Percentiles rank a stretch among this genome's conserved stretches.
phyloP scores from a whole-genome alignment of 2,888 invertebrate genomes.

The Drosophila robusta region DNA sequence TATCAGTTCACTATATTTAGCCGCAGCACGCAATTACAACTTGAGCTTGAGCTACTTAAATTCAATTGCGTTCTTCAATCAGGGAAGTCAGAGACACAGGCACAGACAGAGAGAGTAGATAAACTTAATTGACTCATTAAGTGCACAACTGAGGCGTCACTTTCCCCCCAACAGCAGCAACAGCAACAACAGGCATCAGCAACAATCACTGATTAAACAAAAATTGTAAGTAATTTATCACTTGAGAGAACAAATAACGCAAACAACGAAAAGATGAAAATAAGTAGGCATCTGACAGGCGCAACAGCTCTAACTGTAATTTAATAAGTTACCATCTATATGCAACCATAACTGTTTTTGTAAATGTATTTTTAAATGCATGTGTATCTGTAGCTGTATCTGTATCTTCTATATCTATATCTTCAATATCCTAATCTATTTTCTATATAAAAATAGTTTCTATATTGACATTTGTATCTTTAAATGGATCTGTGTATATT shows the following conservation, averaged over 20 bases:
- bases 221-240: slow-evolving; percentile 65
- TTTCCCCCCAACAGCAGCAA: slow-evolving; percentile 26
- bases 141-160: slow-evolving; percentile 47
- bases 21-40: slow-evolving; percentile 35
- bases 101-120: slow-evolving; percentile 35
- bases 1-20: slow-evolving; percentile 9
- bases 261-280: slow-evolving; percentile 8
- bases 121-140: slow-evolving; percentile 71
- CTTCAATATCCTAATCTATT: neutral
- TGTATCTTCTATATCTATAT: neutral
- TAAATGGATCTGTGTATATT: too few relatives aligned
- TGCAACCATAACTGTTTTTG: slow-evolving; percentile 8
- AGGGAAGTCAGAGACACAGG: neutral
- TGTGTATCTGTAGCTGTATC: neutral
- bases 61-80: slow-evolving; percentile 50
- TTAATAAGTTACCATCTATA: slow-evolving; percentile 5
- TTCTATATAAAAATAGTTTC: neutral
- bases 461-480: too few relatives aligned
- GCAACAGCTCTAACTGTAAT: slow-evolving; percentile 18
- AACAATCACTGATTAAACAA: slow-evolving; percentile 60
- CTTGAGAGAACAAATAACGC: slow-evolving; percentile 42
- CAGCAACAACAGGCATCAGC: slow-evolving; percentile 6
- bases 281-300: slow-evolving; percentile 1
- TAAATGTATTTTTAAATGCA: slow-evolving; percentile 2
- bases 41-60: slow-evolving; percentile 35